These are phyloP conservation scores for Oryzaephilus surinamensis DNA, from an alignment of 1,140 invertebrate species.

Conservation along the genomic window DNA sequence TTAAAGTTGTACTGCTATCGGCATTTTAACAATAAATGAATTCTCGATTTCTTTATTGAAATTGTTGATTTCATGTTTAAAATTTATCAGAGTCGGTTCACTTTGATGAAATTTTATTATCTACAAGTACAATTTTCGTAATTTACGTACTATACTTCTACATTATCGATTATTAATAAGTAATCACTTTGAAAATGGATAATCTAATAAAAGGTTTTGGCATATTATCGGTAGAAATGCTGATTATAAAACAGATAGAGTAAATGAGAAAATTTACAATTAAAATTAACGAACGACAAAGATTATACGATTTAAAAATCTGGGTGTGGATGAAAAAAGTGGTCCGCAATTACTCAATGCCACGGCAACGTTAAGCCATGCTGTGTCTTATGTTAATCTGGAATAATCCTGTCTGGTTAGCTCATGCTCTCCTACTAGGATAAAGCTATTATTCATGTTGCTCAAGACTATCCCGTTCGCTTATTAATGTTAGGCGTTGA, in stretches of 20 bases:
- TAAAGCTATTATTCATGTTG: constrained; percentile 28
- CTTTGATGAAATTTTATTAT: too few species aligned
- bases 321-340: constrained; percentile 22
- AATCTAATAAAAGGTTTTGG: too few species aligned
- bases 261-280: constrained; percentile 30
- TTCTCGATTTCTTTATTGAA: constrained; percentile 21
- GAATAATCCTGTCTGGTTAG: constrained; percentile 34
- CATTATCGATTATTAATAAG: too few species aligned
- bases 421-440: constrained; percentile 29
- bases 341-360: constrained; percentile 34
- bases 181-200: too few species aligned
- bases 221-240: too few species aligned
- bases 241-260: too few species aligned
- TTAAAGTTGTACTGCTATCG: constrained; percentile 11
- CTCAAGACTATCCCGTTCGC: constrained; percentile 16
- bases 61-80: constrained; percentile 14
- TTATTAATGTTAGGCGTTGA: constrained; percentile 25
- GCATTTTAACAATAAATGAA: constrained; percentile 20
- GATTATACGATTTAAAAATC: background rate
- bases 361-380: constrained; percentile 32
- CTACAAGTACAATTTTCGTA: too few species aligned
- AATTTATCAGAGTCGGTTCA: too few species aligned
- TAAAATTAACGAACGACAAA: constrained; percentile 19
- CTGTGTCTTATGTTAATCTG: constrained; percentile 38
- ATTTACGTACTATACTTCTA: too few species aligned